phyloP scores from a whole-genome alignment of 2,113 vertebrate genomes.

The Todiramphus chloris region DNA sequence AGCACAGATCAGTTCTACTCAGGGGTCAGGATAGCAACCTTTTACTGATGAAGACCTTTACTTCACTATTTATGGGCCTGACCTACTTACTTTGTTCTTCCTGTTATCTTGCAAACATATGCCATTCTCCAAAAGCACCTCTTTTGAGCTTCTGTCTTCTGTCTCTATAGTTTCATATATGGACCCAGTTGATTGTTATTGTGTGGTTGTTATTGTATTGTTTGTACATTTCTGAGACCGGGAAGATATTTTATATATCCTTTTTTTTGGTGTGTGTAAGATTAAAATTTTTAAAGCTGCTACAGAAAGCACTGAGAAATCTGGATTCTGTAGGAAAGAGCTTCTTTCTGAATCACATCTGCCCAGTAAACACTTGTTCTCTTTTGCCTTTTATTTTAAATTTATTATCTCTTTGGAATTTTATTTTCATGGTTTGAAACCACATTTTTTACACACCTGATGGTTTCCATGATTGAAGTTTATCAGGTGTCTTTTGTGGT shows the following conservation, averaged over 20 bases:
- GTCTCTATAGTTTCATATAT: neutral
- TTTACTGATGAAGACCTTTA: neutral
- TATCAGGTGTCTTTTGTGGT: neutral
- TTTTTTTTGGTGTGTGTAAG: neutral
- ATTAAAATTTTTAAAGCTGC: neutral
- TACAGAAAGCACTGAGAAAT: neutral
- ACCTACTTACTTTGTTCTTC: neutral
- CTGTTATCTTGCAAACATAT: neutral
- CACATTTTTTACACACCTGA: neutral
- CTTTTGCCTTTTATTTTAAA: neutral
- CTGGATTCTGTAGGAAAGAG: neutral
- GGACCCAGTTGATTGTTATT: neutral
- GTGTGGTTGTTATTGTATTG: neutral
- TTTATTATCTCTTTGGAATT: neutral
- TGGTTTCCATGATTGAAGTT: neutral
- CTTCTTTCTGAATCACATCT: neutral
- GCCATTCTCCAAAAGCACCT: neutral
- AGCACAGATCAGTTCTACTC: neutral
- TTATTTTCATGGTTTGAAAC: neutral
- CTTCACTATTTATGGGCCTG: neutral
- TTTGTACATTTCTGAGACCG: neutral
- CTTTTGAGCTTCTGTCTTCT: neutral
- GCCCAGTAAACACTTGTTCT: neutral
- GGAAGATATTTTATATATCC: neutral
- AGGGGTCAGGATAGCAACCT: neutral